phyloP scores from a whole-genome alignment of 2,888 invertebrate genomes.

The Phyllotreta cruciferae region DNA sequence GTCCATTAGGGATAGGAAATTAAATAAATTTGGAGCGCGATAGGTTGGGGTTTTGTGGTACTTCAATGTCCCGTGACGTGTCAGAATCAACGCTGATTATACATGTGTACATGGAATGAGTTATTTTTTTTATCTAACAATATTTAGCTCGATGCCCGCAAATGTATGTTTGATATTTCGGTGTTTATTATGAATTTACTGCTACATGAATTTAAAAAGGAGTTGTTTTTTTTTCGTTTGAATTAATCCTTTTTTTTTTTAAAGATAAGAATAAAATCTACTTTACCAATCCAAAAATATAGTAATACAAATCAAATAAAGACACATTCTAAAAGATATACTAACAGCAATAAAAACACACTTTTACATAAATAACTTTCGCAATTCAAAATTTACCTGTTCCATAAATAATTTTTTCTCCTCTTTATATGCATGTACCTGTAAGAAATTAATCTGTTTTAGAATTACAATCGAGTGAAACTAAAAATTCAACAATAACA shows the following conservation, averaged over 20 bases:
- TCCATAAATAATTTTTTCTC: slow-evolving; percentile 30
- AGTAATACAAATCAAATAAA: slow-evolving; percentile 3
- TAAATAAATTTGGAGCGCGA: slow-evolving; percentile 52
- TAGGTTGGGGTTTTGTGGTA: slow-evolving; percentile 22
- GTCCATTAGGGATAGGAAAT: slow-evolving; percentile 54
- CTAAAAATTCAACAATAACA: not conserved
- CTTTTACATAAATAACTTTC: slow-evolving; percentile 18
- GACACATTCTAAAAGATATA: slow-evolving; percentile 13
- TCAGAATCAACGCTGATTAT: slow-evolving; percentile 13
- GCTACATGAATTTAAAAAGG: slow-evolving; percentile 17
- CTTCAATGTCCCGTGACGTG: slow-evolving; percentile 9
- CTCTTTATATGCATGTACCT: slow-evolving; percentile 31
- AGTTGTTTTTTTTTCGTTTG: not conserved
- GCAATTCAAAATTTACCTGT: slow-evolving; percentile 27
- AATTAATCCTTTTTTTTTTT: not conserved
- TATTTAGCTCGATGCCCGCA: too few relatives aligned
- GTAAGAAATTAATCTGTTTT: slow-evolving; percentile 23
- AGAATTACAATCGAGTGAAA: slow-evolving; percentile 5
- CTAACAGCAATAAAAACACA: slow-evolving; percentile 10
- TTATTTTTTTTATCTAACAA: not conserved
- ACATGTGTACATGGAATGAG: not conserved
- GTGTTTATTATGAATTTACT: not conserved
- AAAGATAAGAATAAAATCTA: slow-evolving; percentile 5
- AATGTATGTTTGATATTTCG: not conserved
- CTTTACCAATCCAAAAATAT: not conserved